Percentiles rank a stretch among this genome's conserved stretches.
Conservation (phyloP, 1,140 invertebrate species). For the Heliothis virescens region DNA sequence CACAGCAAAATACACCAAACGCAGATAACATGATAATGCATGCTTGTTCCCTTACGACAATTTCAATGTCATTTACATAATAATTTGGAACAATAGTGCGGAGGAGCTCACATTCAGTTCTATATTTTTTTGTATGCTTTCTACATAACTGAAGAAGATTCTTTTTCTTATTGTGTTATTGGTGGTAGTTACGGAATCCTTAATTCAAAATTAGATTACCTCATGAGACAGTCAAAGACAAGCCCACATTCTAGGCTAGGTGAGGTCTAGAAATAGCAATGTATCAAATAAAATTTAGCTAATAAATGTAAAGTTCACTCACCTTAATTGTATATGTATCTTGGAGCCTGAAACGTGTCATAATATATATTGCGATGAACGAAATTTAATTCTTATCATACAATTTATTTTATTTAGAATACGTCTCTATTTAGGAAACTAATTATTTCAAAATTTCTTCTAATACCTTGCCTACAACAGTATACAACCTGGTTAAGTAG, state of each 20-base stretch:
- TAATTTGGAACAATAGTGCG: conserved; percentile 61
- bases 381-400: background rate
- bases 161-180: background rate
- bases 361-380: background rate
- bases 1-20: conserved; percentile 57
- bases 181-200: background rate
- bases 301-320: background rate
- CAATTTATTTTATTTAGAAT: background rate
- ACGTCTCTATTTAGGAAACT: too few species aligned
- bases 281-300: too few species aligned
- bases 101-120: conserved; percentile 45
- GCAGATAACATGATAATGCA: conserved; percentile 63
- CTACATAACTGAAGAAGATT: too few species aligned
- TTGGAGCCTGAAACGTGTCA: too few species aligned
- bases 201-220: too few species aligned
- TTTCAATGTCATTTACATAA: conserved; percentile 68
- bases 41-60: conserved; percentile 57
- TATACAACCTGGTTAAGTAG: too few species aligned
- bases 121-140: background rate
- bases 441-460: too few species aligned
- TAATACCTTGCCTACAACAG: too few species aligned
- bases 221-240: background rate
- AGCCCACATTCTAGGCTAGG: background rate
- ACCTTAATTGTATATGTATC: background rate
- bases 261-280: too few species aligned